phyloP scores from a whole-genome alignment of 2,888 invertebrate genomes.

The Tethea ocularis region DNA sequence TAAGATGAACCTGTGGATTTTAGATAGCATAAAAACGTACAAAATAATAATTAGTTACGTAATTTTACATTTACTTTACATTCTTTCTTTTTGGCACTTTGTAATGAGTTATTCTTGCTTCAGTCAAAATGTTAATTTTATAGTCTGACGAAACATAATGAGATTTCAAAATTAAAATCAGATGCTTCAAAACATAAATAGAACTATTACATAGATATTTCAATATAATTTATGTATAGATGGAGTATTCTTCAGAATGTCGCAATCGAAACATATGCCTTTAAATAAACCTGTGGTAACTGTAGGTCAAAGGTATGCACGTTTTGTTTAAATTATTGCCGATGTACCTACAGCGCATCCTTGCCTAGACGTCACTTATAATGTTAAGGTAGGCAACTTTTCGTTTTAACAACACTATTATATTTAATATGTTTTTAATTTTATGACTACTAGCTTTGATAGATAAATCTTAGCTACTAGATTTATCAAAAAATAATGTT shows the following conservation, averaged over 20 bases:
- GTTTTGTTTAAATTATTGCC: slow-evolving; percentile 65
- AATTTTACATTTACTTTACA: neutral
- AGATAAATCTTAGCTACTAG: neutral
- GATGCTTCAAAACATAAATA: neutral
- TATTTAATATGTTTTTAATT: slow-evolving; percentile 18
- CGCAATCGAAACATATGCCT: slow-evolving; percentile 32
- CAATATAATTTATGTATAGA: neutral
- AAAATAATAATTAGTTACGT: neutral
- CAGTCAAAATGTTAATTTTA: too few relatives aligned
- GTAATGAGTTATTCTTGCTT: too few relatives aligned
- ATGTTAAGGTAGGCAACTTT: slow-evolving; percentile 71
- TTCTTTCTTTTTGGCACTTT: too few relatives aligned
- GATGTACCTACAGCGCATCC: slow-evolving; percentile 54
- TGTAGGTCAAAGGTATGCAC: slow-evolving; percentile 71
- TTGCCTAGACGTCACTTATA: slow-evolving; percentile 44
- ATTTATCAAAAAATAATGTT: neutral
- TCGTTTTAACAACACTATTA: slow-evolving; percentile 37
- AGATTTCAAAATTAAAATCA: too few relatives aligned
- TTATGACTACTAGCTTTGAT: neutral
- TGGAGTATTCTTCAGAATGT: slow-evolving; percentile 18
- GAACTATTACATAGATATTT: neutral
- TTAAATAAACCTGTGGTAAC: slow-evolving; percentile 29
- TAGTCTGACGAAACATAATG: too few relatives aligned
- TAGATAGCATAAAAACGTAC: neutral
- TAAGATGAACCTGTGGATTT: neutral